Evolutionary conservation across 2,797 vertebrate genomes (phyloP).

Genomic region (Euthynnus affinis): DNA sequence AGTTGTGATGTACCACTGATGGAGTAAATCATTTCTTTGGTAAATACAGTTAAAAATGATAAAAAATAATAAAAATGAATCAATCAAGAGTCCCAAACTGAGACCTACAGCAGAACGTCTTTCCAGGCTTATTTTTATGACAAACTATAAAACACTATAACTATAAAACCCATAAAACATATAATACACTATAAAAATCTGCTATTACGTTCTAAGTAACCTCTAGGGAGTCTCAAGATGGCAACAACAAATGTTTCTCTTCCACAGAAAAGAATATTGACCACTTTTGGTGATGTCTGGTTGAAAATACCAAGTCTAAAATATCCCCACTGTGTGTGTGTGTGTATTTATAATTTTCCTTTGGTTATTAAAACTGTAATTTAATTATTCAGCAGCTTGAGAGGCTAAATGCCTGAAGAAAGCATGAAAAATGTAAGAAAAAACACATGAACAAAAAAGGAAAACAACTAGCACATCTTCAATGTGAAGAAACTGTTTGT

Average conservation of each 20-base stretch:
- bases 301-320: conserved; percentile 5
- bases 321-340: not conserved
- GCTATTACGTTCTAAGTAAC: not conserved
- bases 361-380: conserved; percentile 8
- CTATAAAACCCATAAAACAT: no score
- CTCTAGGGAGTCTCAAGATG: not conserved
- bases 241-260: not conserved
- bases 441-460: no score
- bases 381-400: no score
- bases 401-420: no score
- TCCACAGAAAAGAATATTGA: not conserved
- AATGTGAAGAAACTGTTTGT: no score
- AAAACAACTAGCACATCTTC: no score
- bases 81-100: not conserved
- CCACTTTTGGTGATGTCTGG: not conserved
- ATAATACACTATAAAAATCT: not conserved
- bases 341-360: not conserved
- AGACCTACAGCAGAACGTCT: not conserved
- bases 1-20: not conserved
- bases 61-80: not conserved
- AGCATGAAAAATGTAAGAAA: no score
- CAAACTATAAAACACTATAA: no score
- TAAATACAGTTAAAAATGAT: not conserved
- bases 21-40: not conserved
- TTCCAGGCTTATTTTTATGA: not conserved